Evolutionary conservation across 2,113 vertebrate species (phyloP).

Genomic region (Prunella himalayana): DNA sequence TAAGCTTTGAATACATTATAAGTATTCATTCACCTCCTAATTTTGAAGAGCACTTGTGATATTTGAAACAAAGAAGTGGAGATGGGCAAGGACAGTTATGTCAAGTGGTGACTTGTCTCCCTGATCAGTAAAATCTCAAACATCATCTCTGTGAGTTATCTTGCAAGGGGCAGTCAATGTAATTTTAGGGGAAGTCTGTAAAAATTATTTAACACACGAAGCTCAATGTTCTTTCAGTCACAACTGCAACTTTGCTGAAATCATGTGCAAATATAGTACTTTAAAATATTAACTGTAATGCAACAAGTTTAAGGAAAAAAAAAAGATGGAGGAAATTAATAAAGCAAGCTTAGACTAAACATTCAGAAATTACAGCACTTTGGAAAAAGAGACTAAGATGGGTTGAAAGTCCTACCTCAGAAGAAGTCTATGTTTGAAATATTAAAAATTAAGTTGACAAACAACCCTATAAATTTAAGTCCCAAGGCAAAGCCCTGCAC

Average conservation of each 20-base stretch:
- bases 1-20: neutral
- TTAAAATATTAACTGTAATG: neutral
- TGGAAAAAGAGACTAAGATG: neutral
- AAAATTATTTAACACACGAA: neutral
- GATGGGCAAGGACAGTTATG: neutral
- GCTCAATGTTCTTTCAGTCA: neutral
- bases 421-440: neutral
- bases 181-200: neutral
- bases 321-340: neutral
- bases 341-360: neutral
- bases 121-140: neutral
- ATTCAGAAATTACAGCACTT: neutral
- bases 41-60: neutral
- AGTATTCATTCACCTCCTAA: neutral
- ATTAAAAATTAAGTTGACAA: neutral
- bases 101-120: neutral
- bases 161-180: neutral
- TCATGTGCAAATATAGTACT: neutral
- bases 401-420: neutral
- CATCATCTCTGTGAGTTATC: neutral
- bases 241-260: neutral
- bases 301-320: neutral
- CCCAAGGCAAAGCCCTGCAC: neutral
- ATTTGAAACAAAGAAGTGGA: neutral
- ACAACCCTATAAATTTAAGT: neutral